Evolutionary conservation across 2,113 vertebrate genomes (phyloP).

Genomic region (Planiliza haematocheilus): DNA sequence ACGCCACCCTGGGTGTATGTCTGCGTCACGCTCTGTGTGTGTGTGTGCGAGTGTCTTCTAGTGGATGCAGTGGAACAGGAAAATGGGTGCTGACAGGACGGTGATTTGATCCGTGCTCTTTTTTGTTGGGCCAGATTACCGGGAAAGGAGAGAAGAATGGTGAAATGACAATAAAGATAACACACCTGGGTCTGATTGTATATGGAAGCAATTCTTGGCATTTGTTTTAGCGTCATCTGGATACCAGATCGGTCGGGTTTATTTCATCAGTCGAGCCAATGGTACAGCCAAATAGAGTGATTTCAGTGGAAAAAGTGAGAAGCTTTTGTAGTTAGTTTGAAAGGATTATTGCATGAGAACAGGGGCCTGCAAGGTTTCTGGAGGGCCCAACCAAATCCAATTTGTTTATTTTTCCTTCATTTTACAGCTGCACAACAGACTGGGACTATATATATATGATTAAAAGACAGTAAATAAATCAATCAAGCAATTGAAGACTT

Average conservation of each 20-base stretch:
- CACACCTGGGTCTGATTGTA: conserved; percentile 33
- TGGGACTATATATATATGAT: background rate
- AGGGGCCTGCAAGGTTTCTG: background rate
- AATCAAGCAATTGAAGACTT: background rate
- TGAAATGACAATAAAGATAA: conserved; percentile 33
- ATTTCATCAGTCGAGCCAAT: conserved; percentile 17
- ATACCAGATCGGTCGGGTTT: conserved; percentile 11
- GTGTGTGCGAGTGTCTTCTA: conserved; percentile 34
- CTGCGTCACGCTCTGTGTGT: conserved; percentile 35
- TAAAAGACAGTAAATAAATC: background rate
- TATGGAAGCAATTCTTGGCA: conserved; percentile 7
- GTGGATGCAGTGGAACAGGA: conserved; percentile 27
- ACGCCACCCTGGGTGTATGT: conserved; percentile 63
- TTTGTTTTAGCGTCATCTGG: conserved; percentile 24
- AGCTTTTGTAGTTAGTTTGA: background rate
- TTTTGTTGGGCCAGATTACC: conserved; percentile 24
- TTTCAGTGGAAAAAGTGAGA: background rate
- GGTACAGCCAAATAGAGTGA: background rate
- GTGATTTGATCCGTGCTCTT: conserved; percentile 46
- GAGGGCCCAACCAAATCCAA: background rate
- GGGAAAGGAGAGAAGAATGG: conserved; percentile 12
- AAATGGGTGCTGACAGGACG: conserved; percentile 59
- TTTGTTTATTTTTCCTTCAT: background rate
- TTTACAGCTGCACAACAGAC: background rate
- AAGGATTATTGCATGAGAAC: background rate